Conservation (phyloP, 2,888 invertebrate species). For the Drosophila anomelani region DNA sequence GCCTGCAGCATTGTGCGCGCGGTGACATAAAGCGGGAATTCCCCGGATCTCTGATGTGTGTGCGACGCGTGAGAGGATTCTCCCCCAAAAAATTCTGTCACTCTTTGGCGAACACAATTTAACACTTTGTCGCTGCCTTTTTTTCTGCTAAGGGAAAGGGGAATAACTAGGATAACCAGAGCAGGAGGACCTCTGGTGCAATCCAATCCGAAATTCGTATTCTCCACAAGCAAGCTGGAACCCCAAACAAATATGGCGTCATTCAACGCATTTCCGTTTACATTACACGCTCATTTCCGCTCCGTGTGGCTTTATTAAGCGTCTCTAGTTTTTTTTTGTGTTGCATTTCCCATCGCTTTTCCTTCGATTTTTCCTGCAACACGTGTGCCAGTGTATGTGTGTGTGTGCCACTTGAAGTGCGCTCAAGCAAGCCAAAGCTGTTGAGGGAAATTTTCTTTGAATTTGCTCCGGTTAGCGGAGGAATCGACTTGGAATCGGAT, state of each 20-base stretch:
- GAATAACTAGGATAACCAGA: constrained; percentile 35
- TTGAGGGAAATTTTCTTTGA: constrained; percentile 55
- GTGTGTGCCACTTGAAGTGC: constrained; percentile 69
- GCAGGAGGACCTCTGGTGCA: constrained; percentile 18
- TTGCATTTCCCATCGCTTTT: constrained; percentile 41
- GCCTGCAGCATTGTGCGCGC: constrained; percentile 16
- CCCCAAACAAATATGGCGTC: constrained; percentile 65
- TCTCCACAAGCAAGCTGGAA: background rate
- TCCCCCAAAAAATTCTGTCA: constrained; percentile 43
- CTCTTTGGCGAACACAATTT: constrained; percentile 69
- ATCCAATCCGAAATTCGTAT: constrained; percentile 8
- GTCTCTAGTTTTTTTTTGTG: constrained; percentile 46
- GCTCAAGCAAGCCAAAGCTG: constrained; percentile 62
- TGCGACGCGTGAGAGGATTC: constrained; percentile 8
- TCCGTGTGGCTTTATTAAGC: constrained; percentile 76
- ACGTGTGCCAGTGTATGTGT: constrained; percentile 31
- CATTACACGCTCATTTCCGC: constrained; percentile 80
- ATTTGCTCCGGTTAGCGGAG: constrained; percentile 47
- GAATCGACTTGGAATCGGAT: constrained; percentile 37
- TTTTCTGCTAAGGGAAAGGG: background rate
- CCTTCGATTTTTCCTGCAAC: constrained; percentile 13
- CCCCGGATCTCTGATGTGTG: constrained; percentile 38
- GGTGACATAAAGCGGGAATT: constrained; percentile 34
- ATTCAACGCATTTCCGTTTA: constrained; percentile 78
- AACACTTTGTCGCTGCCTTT: constrained; percentile 62